A percentile compares a stretch with the other conserved stretches of the same genome.
These are phyloP conservation scores for Amphimallon solstitiale DNA, from an alignment of 2,888 invertebrate genomes.

Conservation along the genomic window DNA sequence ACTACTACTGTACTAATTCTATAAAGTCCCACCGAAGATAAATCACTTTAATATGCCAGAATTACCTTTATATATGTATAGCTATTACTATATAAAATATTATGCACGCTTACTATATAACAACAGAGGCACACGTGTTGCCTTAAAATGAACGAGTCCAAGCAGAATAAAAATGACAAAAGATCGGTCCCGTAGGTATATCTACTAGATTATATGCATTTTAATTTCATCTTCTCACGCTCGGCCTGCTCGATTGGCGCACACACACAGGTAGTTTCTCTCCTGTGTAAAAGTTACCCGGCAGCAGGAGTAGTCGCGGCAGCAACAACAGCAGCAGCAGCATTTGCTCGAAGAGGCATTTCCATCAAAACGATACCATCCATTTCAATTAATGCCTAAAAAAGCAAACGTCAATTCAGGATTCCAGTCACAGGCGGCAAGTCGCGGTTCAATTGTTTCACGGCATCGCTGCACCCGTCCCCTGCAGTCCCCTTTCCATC, in stretches of 20 bases:
- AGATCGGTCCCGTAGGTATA: conserved; percentile 26
- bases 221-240: conserved; percentile 51
- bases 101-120: not conserved
- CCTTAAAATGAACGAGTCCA: conserved; percentile 13
- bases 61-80: too few relatives aligned
- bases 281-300: conserved; percentile 10
- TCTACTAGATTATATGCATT: conserved; percentile 38
- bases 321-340: not conserved
- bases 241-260: conserved; percentile 34
- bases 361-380: conserved; percentile 61
- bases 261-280: conserved; percentile 3
- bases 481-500: conserved; percentile 46
- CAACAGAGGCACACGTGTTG: conserved; percentile 26
- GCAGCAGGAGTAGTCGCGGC: not conserved
- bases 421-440: conserved; percentile 63
- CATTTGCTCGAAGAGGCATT: conserved; percentile 50
- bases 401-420: conserved; percentile 62
- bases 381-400: conserved; percentile 62
- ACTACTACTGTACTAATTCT: too few relatives aligned
- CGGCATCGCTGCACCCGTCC: conserved; percentile 54
- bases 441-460: conserved; percentile 64
- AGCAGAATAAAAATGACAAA: conserved; percentile 10
- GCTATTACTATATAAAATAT: too few relatives aligned
- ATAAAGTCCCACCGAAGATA: too few relatives aligned
- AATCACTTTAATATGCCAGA: too few relatives aligned